Conservation (phyloP, 1,140 invertebrate species). For the Battus philenor region DNA sequence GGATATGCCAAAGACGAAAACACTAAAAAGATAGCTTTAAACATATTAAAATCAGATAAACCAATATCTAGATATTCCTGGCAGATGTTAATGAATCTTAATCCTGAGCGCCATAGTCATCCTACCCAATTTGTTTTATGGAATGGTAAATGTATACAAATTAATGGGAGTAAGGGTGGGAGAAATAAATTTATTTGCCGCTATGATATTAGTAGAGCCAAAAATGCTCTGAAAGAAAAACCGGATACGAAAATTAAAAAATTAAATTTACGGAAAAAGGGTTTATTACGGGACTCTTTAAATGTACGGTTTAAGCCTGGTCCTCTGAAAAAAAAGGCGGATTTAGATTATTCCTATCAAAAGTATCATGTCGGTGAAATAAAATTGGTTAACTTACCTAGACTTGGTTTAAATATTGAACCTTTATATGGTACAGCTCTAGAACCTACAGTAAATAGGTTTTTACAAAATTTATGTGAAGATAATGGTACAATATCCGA, state of each 20-base stretch:
- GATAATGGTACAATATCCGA: conserved; percentile 41
- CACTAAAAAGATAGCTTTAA: conserved; percentile 44
- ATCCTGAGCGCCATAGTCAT: conserved; percentile 40
- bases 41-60: conserved; percentile 35
- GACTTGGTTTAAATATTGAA: conserved; percentile 41
- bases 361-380: conserved; percentile 50
- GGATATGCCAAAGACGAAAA: conserved; percentile 43
- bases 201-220: conserved; percentile 35
- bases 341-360: conserved; percentile 57
- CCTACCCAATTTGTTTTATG: conserved; percentile 50
- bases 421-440: conserved; percentile 41
- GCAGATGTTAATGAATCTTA: conserved; percentile 65
- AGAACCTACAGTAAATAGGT: conserved; percentile 39
- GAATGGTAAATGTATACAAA: conserved; percentile 49
- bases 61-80: conserved; percentile 50
- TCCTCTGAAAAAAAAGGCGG: conserved; percentile 48
- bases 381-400: conserved; percentile 47
- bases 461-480: conserved; percentile 40
- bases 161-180: conserved; percentile 61
- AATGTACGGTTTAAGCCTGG: conserved; percentile 61
- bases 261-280: conserved; percentile 26
- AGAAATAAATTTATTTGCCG: conserved; percentile 47
- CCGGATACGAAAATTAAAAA: conserved; percentile 18
- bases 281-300: conserved; percentile 48
- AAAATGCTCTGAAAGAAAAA: conserved; percentile 21